Evolutionary conservation across 2,113 vertebrate species (phyloP).

Genomic region (Brachyistius frenatus): DNA sequence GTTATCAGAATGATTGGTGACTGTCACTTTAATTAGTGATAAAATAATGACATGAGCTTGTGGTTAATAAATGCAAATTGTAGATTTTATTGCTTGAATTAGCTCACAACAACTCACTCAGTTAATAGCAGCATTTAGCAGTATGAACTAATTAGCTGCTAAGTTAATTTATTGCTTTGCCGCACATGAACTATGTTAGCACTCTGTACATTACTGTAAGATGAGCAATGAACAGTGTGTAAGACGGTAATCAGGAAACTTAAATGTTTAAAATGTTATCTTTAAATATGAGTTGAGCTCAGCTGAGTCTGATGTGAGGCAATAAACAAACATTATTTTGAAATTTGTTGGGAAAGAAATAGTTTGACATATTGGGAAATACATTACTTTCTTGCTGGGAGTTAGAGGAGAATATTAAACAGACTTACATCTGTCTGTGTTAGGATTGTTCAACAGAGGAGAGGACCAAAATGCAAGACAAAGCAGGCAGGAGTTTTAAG

Average conservation of each 20-base stretch:
- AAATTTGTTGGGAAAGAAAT: too few relatives aligned
- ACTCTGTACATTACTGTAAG: background rate
- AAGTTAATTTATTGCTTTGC: slow-evolving; percentile 6
- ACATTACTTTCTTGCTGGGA: too few relatives aligned
- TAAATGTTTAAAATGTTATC: too few relatives aligned
- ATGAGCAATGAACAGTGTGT: background rate
- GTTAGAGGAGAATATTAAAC: too few relatives aligned
- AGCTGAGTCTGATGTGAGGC: too few relatives aligned
- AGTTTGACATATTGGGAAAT: too few relatives aligned
- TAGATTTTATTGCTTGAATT: background rate
- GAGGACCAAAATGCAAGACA: too few relatives aligned
- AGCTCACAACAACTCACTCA: slow-evolving; percentile 3
- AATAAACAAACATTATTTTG: too few relatives aligned
- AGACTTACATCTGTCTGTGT: too few relatives aligned
- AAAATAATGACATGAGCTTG: slow-evolving; percentile 18
- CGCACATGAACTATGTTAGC: slow-evolving; percentile 8
- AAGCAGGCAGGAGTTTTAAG: too few relatives aligned
- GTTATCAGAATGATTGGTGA: slow-evolving; percentile 9
- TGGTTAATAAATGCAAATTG: slow-evolving; percentile 21
- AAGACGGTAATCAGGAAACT: background rate
- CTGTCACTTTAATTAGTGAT: slow-evolving; percentile 22
- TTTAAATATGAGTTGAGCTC: too few relatives aligned
- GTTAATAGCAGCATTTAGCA: slow-evolving; percentile 10
- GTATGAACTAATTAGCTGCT: slow-evolving; percentile 15
- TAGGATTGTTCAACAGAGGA: too few relatives aligned